Base-by-base conservation (phyloP, 2,888 invertebrate genomes). In the Drosophila algonquin region DNA sequence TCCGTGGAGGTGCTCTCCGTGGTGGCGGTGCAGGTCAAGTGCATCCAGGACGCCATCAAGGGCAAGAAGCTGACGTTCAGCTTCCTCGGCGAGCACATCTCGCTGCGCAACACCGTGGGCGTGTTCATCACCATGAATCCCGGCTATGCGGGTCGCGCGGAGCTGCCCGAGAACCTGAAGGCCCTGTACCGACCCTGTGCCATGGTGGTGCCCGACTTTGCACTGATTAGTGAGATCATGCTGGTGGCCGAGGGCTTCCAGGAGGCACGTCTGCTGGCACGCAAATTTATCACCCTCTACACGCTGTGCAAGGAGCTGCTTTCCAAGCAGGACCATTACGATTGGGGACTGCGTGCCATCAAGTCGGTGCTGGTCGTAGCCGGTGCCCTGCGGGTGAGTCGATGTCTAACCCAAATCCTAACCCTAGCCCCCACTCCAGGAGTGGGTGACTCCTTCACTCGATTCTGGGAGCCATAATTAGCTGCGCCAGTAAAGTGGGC, bases 61-160 rank as follows among this genome's bases (percentile, higher is more conserved):
- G 94, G 94, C 50, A 96, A 96, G 87, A 97, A 96, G 91, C 92
- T 94, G 68, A 94, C 93, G 73, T 98, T 98, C 87, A 95, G 95
- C 81, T 98, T 98, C 91, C 94, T 97, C 92, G 98, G 97, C 1
- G 96, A 97, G 87, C 94, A 94, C 61, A 96, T 98, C 61, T 91
- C 93, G 27, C 92, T 98, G 14, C 94, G 96, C 54, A 93, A 95
- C 0, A 96, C 97, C 0, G 95, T 96, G 46, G 98, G 98, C 2
- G 95, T 98, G 93, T 98, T 98, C 89, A 98, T 98, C 68, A 98
- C 98, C 0, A 98, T 98, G 98, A 98, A 98, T 93, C 98, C 98
- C 0, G 98, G 98, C 18, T 98, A 98, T 90, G 98, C 98, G 1
- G 98, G 98, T 1, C 94, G 98, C 77, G 96, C 97, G 0, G 97